Evolutionary conservation across 1,140 invertebrate species (phyloP).

Genomic region (Drosophila ficusphila): DNA sequence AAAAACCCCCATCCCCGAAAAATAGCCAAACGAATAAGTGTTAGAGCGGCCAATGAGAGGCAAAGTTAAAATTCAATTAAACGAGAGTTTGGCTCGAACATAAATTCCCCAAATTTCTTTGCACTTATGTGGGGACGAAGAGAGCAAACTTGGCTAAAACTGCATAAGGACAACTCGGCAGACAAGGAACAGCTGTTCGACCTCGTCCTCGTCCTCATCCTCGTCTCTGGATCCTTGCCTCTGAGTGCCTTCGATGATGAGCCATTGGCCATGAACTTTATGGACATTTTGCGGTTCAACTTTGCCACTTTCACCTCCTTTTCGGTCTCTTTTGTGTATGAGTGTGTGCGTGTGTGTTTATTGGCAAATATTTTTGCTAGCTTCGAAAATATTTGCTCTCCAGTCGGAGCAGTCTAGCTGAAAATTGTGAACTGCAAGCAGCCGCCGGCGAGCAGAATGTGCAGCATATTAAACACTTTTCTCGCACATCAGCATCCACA

Average conservation of each 20-base stretch:
- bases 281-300: slow-evolving; percentile 55
- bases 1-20: slow-evolving; percentile 4
- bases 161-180: slow-evolving; percentile 2
- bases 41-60: neutral
- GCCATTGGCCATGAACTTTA: slow-evolving; percentile 64
- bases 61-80: slow-evolving; percentile 41
- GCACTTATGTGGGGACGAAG: slow-evolving; percentile 13
- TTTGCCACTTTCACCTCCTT: slow-evolving; percentile 19
- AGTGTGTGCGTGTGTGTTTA: slow-evolving; percentile 22
- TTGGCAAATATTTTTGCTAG: slow-evolving; percentile 71
- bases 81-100: slow-evolving; percentile 22
- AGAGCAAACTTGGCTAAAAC: slow-evolving; percentile 35
- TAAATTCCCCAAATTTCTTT: slow-evolving; percentile 33
- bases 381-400: slow-evolving; percentile 61
- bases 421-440: slow-evolving; percentile 48
- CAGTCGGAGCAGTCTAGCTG: slow-evolving; percentile 21
- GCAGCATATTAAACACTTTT: slow-evolving; percentile 56
- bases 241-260: slow-evolving; percentile 47
- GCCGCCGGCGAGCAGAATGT: slow-evolving; percentile 38
- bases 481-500: neutral
- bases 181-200: slow-evolving; percentile 33
- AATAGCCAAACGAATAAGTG: slow-evolving; percentile 25
- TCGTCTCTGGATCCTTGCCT: slow-evolving; percentile 6
- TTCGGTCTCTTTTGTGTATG: no score
- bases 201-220: slow-evolving; percentile 15